Evolutionary conservation across 2,797 vertebrate species (phyloP).

Genomic region (Eurystomus glaucurus): DNA sequence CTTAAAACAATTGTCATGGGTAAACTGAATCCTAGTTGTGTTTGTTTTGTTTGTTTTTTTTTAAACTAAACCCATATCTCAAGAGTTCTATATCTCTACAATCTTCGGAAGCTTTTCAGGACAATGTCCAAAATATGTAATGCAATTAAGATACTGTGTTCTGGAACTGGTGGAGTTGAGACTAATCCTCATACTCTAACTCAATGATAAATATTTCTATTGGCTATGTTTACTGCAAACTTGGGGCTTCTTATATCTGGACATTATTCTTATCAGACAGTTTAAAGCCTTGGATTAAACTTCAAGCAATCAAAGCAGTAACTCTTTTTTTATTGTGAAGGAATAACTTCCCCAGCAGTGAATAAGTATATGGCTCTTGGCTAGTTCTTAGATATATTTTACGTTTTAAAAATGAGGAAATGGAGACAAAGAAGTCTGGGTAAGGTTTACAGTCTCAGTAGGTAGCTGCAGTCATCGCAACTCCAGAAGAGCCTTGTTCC

Average conservation of each 20-base stretch:
- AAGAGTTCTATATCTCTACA: background rate
- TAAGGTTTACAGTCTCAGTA: background rate
- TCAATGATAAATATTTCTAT: conserved; percentile 21
- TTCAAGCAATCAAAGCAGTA: conserved; percentile 14
- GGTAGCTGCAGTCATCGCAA: background rate
- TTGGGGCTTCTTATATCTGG: background rate
- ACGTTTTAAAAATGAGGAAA: background rate
- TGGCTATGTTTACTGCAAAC: background rate
- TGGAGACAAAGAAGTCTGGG: background rate
- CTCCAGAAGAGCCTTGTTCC: background rate
- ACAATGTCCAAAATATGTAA: conserved; percentile 1
- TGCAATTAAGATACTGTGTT: background rate
- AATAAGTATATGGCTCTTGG: background rate
- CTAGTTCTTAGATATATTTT: background rate
- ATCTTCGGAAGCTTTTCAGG: background rate
- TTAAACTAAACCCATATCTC: background rate
- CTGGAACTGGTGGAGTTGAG: background rate
- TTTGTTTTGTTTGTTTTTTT: background rate
- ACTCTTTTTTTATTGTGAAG: background rate
- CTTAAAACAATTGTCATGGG: background rate
- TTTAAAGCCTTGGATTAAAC: conserved; percentile 5
- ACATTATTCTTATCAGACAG: background rate
- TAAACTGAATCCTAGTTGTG: background rate
- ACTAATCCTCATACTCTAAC: background rate
- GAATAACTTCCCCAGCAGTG: background rate